Conservation (phyloP, 2,113 vertebrate species). For the Gymnogyps californianus region DNA sequence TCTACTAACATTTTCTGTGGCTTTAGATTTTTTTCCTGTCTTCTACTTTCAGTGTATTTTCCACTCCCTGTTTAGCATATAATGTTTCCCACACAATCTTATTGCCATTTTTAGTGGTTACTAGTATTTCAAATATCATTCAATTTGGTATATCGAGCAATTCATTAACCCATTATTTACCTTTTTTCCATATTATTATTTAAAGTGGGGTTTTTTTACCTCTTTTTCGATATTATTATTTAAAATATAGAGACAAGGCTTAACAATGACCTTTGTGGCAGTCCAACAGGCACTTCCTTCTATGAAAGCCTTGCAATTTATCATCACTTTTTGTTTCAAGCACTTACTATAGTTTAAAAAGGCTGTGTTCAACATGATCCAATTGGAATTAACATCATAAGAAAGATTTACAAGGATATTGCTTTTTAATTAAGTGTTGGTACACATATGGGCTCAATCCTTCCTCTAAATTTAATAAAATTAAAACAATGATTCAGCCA, state of each 20-base stretch:
- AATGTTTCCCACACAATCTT: background rate
- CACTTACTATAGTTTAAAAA: background rate
- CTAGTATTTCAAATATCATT: background rate
- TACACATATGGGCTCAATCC: background rate
- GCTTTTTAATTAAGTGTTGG: background rate
- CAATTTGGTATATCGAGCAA: background rate
- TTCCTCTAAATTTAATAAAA: background rate
- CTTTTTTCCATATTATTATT: background rate
- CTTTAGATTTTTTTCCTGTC: background rate
- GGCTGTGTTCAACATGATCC: background rate
- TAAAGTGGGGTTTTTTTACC: background rate
- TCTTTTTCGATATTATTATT: background rate
- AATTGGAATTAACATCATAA: background rate
- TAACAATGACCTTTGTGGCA: background rate
- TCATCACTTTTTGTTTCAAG: background rate
- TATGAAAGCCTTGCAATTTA: background rate
- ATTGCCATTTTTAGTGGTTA: background rate
- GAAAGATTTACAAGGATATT: background rate
- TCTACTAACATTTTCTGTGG: background rate
- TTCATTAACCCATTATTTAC: background rate
- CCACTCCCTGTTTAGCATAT: background rate
- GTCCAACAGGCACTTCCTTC: background rate
- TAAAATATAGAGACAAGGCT: background rate
- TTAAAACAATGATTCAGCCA: background rate
- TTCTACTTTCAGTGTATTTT: background rate